These are phyloP conservation scores for Serinus canaria DNA, from an alignment of 2,113 vertebrate species.

Conservation along the genomic window DNA sequence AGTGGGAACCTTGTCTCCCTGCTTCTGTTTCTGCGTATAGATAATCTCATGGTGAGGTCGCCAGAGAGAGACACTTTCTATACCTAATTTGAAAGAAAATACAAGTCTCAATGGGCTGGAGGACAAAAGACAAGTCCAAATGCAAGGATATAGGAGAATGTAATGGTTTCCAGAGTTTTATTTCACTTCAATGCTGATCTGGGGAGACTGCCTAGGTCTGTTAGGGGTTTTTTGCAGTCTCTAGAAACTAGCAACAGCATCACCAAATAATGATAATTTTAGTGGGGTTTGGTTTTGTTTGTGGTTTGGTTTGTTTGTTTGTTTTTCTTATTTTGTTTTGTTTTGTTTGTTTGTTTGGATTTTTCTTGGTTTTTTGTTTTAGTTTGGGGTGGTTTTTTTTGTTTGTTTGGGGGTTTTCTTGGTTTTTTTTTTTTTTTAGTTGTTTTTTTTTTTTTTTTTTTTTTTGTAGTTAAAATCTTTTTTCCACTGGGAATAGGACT, in stretches of 20 bases:
- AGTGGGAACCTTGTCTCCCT: background rate
- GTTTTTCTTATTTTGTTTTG: background rate
- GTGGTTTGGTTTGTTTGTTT: background rate
- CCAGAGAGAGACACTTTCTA: background rate
- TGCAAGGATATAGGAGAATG: background rate
- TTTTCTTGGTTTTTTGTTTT: background rate
- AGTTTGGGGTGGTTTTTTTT: rapidly evolving
- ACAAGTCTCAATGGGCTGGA: background rate
- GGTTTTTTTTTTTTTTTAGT: background rate
- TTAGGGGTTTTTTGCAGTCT: background rate
- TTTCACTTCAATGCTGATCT: background rate
- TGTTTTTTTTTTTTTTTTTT: background rate
- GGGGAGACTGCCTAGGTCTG: background rate
- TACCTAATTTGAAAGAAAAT: background rate
- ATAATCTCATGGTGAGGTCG: background rate
- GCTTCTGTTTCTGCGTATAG: background rate
- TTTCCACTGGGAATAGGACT: background rate
- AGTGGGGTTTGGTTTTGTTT: background rate
- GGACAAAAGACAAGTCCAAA: background rate
- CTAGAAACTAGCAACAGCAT: background rate
- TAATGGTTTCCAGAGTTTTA: background rate
- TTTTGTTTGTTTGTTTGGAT: background rate
- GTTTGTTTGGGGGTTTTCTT: too few relatives aligned
- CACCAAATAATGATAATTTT: background rate
- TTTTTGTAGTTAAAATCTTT: background rate